Evolutionary conservation across 2,888 invertebrate species (phyloP).

Genomic region (Scotopteryx bipunctaria): DNA sequence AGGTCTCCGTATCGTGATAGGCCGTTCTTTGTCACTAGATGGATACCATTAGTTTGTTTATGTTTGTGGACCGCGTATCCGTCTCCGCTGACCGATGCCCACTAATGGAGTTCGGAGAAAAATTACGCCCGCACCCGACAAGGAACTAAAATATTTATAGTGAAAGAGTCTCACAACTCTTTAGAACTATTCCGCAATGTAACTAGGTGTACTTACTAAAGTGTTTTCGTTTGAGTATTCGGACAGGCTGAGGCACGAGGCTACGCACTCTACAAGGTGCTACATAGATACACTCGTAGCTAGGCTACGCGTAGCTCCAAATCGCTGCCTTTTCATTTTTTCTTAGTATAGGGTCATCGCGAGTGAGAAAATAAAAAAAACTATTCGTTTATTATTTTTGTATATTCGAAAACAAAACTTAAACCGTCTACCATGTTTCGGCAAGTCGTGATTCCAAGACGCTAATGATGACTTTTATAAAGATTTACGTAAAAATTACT

Average conservation of each 20-base stretch:
- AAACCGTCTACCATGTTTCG: no score
- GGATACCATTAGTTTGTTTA: slow-evolving; percentile 69
- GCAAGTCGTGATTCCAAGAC: no score
- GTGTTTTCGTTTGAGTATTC: no score
- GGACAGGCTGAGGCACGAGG: no score
- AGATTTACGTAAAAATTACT: no score
- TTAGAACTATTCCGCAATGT: background rate
- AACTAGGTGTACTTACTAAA: no score
- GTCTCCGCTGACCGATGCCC: slow-evolving; percentile 60
- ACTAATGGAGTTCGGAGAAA: slow-evolving; percentile 68
- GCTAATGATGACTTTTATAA: no score
- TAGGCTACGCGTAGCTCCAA: background rate
- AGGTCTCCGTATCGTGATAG: slow-evolving; percentile 56
- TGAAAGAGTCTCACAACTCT: background rate
- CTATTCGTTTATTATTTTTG: no score
- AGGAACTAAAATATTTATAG: slow-evolving; percentile 15
- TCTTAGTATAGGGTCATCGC: no score
- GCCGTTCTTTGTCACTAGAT: slow-evolving; percentile 66
- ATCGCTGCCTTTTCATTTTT: no score
- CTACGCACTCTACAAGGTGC: slow-evolving; percentile 1
- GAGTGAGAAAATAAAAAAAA: no score
- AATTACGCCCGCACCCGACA: slow-evolving; percentile 58
- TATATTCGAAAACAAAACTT: no score
- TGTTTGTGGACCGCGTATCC: slow-evolving; percentile 64
- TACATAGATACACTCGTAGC: background rate